These are phyloP conservation scores for Phylloscopus collybita DNA, from an alignment of 2,797 vertebrate species.

Conservation along the genomic window DNA sequence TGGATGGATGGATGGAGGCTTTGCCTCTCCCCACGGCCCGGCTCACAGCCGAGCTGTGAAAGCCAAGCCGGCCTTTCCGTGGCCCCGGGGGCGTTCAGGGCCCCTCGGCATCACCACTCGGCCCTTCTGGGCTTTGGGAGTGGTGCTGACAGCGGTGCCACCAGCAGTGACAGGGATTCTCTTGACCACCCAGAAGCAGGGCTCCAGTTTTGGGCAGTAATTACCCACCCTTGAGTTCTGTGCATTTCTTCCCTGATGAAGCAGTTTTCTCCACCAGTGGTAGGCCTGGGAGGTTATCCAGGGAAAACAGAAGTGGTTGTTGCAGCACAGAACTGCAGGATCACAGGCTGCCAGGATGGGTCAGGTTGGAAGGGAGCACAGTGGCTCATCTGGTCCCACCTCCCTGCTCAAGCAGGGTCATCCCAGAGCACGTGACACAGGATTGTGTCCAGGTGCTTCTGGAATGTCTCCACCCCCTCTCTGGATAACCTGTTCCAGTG, in stretches of 20 bases:
- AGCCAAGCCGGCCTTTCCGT: fast-evolving
- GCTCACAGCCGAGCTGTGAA: fast-evolving
- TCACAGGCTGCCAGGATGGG: not conserved
- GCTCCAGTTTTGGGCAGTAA: not conserved
- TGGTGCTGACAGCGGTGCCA: fast-evolving
- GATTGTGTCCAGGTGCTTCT: not conserved
- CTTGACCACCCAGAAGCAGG: not conserved
- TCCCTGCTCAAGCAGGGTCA: not conserved
- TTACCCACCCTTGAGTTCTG: not conserved
- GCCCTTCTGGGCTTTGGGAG: fast-evolving
- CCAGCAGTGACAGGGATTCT: not conserved
- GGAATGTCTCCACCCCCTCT: not conserved
- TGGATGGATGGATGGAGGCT: not conserved
- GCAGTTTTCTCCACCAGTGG: not conserved
- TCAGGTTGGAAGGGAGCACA: not conserved
- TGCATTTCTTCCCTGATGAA: not conserved
- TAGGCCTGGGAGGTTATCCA: not conserved
- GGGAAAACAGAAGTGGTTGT: not conserved
- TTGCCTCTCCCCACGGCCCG: fast-evolving
- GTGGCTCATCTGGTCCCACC: not conserved
- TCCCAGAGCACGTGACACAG: not conserved
- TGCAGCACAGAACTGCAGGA: fast-evolving
- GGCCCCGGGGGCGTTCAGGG: not conserved
- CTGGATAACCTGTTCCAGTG: not conserved
- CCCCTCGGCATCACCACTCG: fast-evolving